These are phyloP conservation scores for Hemithea aestivaria DNA, from an alignment of 2,888 invertebrate species.

Conservation along the genomic window DNA sequence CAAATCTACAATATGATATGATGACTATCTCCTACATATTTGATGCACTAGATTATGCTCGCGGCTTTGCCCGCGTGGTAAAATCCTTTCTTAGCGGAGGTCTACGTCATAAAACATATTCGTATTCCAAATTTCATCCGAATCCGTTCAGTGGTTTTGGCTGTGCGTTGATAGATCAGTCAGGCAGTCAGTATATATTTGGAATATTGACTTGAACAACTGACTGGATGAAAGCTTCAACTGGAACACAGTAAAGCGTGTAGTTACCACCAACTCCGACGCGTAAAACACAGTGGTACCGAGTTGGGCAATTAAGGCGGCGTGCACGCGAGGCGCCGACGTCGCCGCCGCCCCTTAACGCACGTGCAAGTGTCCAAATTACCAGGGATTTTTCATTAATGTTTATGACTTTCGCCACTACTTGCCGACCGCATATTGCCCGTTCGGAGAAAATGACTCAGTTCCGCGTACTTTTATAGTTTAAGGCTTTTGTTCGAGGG, in stretches of 20 bases:
- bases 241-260: slow-evolving; percentile 11
- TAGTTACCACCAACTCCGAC: slow-evolving; percentile 23
- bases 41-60: no score
- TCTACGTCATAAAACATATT: no score
- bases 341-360: slow-evolving; percentile 47
- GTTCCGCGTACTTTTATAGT: slow-evolving; percentile 8
- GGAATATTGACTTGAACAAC: not conserved
- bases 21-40: no score
- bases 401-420: slow-evolving; percentile 36
- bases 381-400: slow-evolving; percentile 46
- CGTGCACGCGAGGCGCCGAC: slow-evolving; percentile 69
- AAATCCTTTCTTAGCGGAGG: no score
- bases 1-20: no score
- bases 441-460: slow-evolving; percentile 12
- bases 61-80: no score
- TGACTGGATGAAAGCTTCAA: not conserved
- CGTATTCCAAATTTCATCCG: no score
- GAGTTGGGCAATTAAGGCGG: slow-evolving; percentile 51
- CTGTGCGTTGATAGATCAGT: no score
- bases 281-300: slow-evolving; percentile 37
- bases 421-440: slow-evolving; percentile 19
- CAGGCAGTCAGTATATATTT: no score
- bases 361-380: slow-evolving; percentile 41
- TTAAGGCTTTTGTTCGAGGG: slow-evolving; percentile 2
- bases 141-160: no score